Percentiles rank a stretch among this genome's conserved stretches.
phyloP scores from a whole-genome alignment of 2,113 vertebrate species.

The Dasyprocta punctata region DNA sequence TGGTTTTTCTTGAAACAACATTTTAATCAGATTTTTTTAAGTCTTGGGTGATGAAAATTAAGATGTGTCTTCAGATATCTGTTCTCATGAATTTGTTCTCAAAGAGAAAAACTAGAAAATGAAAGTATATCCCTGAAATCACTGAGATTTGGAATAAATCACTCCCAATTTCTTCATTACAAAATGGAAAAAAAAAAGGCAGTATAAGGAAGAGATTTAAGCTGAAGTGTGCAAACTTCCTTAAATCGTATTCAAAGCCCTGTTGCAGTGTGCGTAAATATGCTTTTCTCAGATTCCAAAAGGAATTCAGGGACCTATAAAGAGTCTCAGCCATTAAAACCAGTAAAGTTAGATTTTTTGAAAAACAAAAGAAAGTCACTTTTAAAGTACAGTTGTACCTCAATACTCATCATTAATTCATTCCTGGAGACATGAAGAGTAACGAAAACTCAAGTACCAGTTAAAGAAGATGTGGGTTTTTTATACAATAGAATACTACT shows the following conservation, averaged over 20 bases:
- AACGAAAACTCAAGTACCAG: not conserved
- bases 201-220: not conserved
- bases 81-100: not conserved
- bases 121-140: not conserved
- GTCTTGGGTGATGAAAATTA: slow-evolving; percentile 18
- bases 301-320: not conserved
- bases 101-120: not conserved
- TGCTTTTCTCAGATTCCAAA: slow-evolving; percentile 8
- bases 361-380: not conserved
- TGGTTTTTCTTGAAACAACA: not conserved
- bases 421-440: not conserved
- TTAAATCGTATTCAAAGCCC: not conserved
- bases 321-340: not conserved
- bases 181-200: not conserved
- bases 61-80: slow-evolving; percentile 10
- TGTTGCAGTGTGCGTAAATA: not conserved
- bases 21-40: slow-evolving; percentile 35
- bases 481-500: not conserved
- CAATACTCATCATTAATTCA: not conserved
- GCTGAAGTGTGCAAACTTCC: not conserved
- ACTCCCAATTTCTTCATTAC: not conserved
- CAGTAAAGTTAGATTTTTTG: not conserved
- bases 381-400: not conserved
- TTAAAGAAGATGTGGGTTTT: not conserved
- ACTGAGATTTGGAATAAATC: not conserved